Conservation (phyloP, 2,113 vertebrate species). For the Tachysurus vachellii region DNA sequence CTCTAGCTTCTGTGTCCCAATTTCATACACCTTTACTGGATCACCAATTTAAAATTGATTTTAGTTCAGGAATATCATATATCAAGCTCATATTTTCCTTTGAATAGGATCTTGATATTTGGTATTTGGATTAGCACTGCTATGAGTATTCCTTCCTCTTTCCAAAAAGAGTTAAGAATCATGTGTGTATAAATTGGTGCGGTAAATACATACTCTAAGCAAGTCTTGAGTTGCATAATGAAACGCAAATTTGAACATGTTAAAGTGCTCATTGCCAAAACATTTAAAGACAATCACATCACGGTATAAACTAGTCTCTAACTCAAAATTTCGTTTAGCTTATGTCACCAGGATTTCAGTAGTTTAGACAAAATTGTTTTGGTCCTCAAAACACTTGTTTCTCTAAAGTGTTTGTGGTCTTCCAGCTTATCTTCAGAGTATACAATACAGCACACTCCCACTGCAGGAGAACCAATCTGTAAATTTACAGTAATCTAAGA, state of each 20-base stretch:
- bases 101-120: neutral
- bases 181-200: neutral
- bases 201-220: neutral
- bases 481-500: neutral
- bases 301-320: neutral
- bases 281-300: neutral
- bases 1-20: neutral
- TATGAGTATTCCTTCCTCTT: neutral
- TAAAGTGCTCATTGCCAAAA: neutral
- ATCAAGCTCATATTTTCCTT: neutral
- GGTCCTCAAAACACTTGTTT: constrained; percentile 19
- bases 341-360: constrained; percentile 29
- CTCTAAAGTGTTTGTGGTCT: constrained; percentile 64
- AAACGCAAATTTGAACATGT: neutral
- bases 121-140: neutral
- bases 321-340: neutral
- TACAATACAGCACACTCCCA: constrained; percentile 57
- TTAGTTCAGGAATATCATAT: constrained; percentile 2
- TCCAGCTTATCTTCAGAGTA: constrained; percentile 64
- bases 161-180: neutral
- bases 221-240: neutral
- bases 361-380: constrained; percentile 50
- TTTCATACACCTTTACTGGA: neutral
- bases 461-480: constrained; percentile 72
- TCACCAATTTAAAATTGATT: neutral